Evolutionary conservation across 2,113 vertebrate genomes (phyloP), one percentile per base, ranked within the genome.

Genomic region (human (Homo sapiens)): DNA sequence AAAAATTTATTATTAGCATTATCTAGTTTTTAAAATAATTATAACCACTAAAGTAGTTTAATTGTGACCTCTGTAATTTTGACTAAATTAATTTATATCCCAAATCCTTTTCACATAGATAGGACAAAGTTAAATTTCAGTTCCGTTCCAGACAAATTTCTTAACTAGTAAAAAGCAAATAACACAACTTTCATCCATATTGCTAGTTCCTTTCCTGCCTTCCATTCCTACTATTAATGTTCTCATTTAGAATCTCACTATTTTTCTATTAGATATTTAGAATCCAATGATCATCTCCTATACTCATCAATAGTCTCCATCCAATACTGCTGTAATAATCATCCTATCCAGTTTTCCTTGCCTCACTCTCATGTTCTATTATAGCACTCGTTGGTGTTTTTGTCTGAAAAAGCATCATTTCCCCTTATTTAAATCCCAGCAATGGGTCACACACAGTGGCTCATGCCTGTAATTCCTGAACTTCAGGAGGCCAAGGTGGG

Each of bases 11-110:
- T 88, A 84, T 72, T 73, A 35, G 6, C n/a, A 81, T n/a, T 18
- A 92, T n/a, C 43, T 92, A 70, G 90, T 94, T 93, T 72, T 22
- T 79, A 52, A 86, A 94, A 90, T 90, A 89, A 96, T 76, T 93
- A 79, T 79, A 59, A 90, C 25, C 59, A 90, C 43, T 79, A 70
- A 92, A 92, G 25, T 59, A 59, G 10, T 93, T 87, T 84, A 79
- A 92, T 57, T 82, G 27, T 88, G n/a, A 79, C 73, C 68, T 59
- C 83, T 70, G 8, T 80, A 55, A 85, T 89, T 55, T 52, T 72
- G 38, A 55, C 16, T 96, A 76, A 73, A 80, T 79, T 87, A 93
- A 80, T 61, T 43, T 96, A 72, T 32, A 91, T 13, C 17, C 11
- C 20, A 89, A 95, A 75, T 72, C n/a, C 14, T 89, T 93, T 88